Evolutionary conservation across 2,888 invertebrate genomes (phyloP).

Genomic region (Coelinius sp.): DNA sequence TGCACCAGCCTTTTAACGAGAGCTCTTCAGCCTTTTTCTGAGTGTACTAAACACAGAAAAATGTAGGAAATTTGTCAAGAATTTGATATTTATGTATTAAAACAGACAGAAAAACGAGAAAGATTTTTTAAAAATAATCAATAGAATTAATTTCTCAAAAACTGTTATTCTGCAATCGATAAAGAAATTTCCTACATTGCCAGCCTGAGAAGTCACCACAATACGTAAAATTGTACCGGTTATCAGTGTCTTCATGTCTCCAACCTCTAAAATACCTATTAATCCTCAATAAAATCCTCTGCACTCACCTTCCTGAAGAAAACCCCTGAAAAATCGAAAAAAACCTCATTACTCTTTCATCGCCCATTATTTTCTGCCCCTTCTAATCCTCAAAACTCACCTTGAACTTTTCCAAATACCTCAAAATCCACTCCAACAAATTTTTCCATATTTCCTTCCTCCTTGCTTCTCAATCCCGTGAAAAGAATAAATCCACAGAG

Average conservation of each 20-base stretch:
- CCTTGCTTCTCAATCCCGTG: neutral
- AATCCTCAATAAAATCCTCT: neutral
- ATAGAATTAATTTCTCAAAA: neutral
- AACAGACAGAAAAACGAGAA: no score
- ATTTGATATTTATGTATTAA: no score
- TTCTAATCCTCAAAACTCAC: no score
- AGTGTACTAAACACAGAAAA: slow-evolving; percentile 74
- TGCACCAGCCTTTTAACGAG: slow-evolving; percentile 81
- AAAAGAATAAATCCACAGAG: neutral
- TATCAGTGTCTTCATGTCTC: no score
- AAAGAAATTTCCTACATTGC: slow-evolving; percentile 6
- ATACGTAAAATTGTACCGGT: neutral
- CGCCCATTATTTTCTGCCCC: neutral
- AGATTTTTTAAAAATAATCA: no score
- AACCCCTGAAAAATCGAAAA: slow-evolving; percentile 62
- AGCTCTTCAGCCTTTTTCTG: slow-evolving; percentile 77
- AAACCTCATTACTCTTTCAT: slow-evolving; percentile 36
- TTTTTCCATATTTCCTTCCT: slow-evolving; percentile 50
- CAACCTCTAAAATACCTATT: neutral
- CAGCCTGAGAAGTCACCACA: neutral
- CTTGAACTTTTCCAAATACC: slow-evolving; percentile 68
- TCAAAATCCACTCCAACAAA: slow-evolving; percentile 68
- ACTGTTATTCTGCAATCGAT: neutral
- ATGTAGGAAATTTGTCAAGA: neutral
- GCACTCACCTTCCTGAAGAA: slow-evolving; percentile 69